Evolutionary conservation across 53 echinoderm and acorn worm genomes (phyloP), one percentile per base, ranked within the genome.

Genomic region (Hippasteria phrygiana): DNA sequence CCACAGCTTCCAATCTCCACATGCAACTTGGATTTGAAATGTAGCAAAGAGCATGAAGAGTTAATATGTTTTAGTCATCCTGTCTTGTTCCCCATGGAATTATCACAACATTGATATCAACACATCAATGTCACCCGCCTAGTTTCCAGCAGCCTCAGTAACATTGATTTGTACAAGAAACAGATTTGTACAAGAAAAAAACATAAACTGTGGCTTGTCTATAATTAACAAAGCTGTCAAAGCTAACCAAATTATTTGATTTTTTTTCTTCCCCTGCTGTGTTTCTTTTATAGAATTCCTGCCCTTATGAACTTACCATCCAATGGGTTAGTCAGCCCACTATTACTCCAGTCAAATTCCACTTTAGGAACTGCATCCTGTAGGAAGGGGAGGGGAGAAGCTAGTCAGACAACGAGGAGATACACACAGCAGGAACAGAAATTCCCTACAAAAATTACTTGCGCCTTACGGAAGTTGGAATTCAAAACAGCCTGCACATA

Each of bases 261-360:
- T 59, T 0, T 5, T n/a, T 22, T 20, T n/a, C n/a, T n/a, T n/a
- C n/a, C n/a, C n/a, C n/a, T n/a, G n/a, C n/a, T n/a, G n/a, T n/a
- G n/a, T n/a, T 22, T 22, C n/a, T 24, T 14, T 9, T 16, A 54
- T 22, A n/a, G 26, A 22, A 59, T 24, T 3, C 51, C 70, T 67
- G 9, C 39, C 9, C 79, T n/a, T 31, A 33, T 9, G 4, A 64
- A 90, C 97, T 80, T 95, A 97, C 97, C 97, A 95, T 97, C 97
- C 89, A 97, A 80, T 67, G 97, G 97, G 53, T 97, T 97, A 85
- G 90, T 97, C 22, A 97, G 93, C 37, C 97, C 97, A 88, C 97
- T 97, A 77, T 92, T 91, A 73, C 91, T 94, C 97, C 97, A 97
- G 89, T 97, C 97, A 97, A 97, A 97, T 89, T 97, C 97, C 64